phyloP scores from a whole-genome alignment of 1,140 invertebrate genomes.

The Platorchestia sp. region DNA sequence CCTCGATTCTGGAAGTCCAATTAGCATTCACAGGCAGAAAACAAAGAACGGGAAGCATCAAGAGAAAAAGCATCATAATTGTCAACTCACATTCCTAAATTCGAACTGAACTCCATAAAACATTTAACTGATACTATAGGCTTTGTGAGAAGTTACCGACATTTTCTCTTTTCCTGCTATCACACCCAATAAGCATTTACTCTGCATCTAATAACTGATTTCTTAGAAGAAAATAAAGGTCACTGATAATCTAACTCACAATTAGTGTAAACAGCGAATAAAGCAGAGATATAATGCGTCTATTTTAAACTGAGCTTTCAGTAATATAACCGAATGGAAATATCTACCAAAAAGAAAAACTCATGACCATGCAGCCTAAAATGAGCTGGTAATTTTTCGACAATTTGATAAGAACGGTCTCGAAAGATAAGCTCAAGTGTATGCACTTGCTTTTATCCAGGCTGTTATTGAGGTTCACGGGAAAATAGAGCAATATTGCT shows the following conservation, averaged over 20 bases:
- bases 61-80: too few relatives aligned
- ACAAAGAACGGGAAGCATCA: too few relatives aligned
- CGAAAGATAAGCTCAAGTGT: conserved; percentile 35
- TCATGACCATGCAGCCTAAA: not conserved
- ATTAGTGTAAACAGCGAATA: not conserved
- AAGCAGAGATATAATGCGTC: not conserved
- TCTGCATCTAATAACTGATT: not conserved
- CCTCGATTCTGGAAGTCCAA: too few relatives aligned
- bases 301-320: not conserved
- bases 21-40: too few relatives aligned
- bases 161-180: too few relatives aligned
- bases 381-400: not conserved
- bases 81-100: too few relatives aligned
- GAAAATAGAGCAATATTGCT: not conserved
- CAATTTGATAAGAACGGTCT: not conserved
- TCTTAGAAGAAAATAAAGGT: not conserved
- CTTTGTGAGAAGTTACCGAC: too few relatives aligned
- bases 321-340: not conserved
- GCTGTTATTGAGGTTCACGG: not conserved
- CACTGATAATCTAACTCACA: not conserved
- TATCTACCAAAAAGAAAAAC: not conserved
- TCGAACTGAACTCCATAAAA: too few relatives aligned
- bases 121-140: too few relatives aligned
- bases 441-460: conserved; percentile 31
- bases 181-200: too few relatives aligned